A percentile compares a stretch with the other conserved stretches of the same genome.
These are phyloP conservation scores for Zenarchopterus dispar DNA, from an alignment of 2,797 vertebrate species.

Conservation along the genomic window DNA sequence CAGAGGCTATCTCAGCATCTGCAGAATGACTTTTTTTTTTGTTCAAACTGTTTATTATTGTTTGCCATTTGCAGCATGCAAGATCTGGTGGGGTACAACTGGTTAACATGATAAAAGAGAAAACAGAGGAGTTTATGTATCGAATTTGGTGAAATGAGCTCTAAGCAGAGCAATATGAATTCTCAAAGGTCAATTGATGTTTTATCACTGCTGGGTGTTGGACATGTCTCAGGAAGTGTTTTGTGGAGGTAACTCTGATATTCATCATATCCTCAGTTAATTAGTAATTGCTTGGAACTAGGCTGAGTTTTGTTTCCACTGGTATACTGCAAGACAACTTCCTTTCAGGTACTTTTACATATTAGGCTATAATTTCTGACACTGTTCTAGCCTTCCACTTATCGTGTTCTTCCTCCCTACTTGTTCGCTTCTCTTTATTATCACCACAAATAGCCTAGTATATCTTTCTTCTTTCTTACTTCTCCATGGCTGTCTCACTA, in stretches of 20 bases:
- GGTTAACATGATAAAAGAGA: too few relatives aligned
- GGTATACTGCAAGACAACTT: too few relatives aligned
- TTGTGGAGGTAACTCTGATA: too few relatives aligned
- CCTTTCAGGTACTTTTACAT: too few relatives aligned
- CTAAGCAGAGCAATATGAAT: background rate
- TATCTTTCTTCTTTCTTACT: conserved; percentile 38
- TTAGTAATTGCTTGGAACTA: too few relatives aligned
- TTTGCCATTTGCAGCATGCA: too few relatives aligned
- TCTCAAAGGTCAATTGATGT: background rate
- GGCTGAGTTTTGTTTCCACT: too few relatives aligned
- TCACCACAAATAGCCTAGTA: conserved; percentile 46
- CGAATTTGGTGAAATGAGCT: background rate
- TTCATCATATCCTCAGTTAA: too few relatives aligned
- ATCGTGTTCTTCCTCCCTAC: conserved; percentile 10
- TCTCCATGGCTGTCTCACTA: conserved; percentile 40
- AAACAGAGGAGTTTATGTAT: background rate
- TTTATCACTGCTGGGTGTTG: too few relatives aligned
- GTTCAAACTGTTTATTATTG: conserved; percentile 24
- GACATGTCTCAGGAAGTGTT: too few relatives aligned
- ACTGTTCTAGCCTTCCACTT: conserved; percentile 3
- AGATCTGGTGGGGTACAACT: too few relatives aligned
- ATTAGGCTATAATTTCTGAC: background rate
- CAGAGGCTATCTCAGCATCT: conserved; percentile 23
- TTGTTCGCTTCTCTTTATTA: conserved; percentile 25
- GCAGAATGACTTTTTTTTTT: conserved; percentile 49